Evolutionary conservation across 2,797 vertebrate species (phyloP).

Genomic region (Trachurus trachurus): DNA sequence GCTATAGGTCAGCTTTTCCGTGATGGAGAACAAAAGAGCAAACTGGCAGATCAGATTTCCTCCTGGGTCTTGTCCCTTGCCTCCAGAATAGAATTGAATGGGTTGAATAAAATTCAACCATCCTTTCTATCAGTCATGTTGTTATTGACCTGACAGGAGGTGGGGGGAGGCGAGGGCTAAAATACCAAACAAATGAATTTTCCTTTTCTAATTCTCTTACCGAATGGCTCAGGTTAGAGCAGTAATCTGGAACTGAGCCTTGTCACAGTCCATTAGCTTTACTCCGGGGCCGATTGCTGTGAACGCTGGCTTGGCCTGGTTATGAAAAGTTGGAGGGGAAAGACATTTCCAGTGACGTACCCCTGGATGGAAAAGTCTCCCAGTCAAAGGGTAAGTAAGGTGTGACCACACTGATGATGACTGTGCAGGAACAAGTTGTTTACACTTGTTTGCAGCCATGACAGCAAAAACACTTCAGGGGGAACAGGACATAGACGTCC

Average conservation of each 20-base stretch:
- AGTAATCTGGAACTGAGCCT: constrained; percentile 76
- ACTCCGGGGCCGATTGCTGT: constrained; percentile 54
- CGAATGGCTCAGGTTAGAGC: constrained; percentile 64
- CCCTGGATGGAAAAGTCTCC: constrained; percentile 31
- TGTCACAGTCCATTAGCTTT: constrained; percentile 73
- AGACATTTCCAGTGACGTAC: constrained; percentile 41
- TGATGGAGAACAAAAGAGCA: constrained; percentile 32
- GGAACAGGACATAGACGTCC: not conserved
- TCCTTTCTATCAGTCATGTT: constrained; percentile 15
- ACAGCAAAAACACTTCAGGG: constrained; percentile 31
- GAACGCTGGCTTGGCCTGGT: constrained; percentile 52
- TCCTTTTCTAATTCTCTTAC: constrained; percentile 72
- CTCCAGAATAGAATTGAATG: constrained; percentile 3
- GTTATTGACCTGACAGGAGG: constrained; percentile 47
- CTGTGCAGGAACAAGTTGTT: constrained; percentile 8
- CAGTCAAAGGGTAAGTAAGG: not conserved
- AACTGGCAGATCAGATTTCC: constrained; percentile 27
- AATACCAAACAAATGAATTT: constrained; percentile 69
- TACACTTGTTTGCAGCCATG: constrained; percentile 21
- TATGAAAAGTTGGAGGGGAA: constrained; percentile 37
- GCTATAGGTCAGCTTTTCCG: constrained; percentile 49
- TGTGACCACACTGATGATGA: not conserved
- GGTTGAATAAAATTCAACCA: not conserved
- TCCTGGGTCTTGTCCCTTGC: not conserved
- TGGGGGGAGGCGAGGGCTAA: constrained; percentile 5